Conservation (phyloP, 2,888 invertebrate species). For the Campoletis raptor region DNA sequence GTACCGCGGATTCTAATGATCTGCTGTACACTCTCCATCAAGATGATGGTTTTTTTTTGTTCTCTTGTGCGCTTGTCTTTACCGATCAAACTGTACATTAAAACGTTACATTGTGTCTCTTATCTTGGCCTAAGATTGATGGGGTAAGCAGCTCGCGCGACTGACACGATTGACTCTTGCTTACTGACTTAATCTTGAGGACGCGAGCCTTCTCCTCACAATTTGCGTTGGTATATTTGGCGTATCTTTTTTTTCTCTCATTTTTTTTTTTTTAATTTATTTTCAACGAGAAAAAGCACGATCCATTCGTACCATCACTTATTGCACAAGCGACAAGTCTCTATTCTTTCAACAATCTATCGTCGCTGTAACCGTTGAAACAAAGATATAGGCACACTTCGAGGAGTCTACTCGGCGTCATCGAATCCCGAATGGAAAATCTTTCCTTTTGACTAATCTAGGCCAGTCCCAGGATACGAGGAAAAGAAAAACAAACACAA, state of each 20-base stretch:
- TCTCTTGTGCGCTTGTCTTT: slow-evolving; percentile 5
- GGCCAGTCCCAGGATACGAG: slow-evolving; percentile 49
- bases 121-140: slow-evolving; percentile 41
- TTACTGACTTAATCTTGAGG: slow-evolving; percentile 54
- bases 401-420: slow-evolving; percentile 33
- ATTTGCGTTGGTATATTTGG: slow-evolving; percentile 52
- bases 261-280: neutral
- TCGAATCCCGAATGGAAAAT: slow-evolving; percentile 48
- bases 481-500: neutral
- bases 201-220: slow-evolving; percentile 16
- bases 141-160: slow-evolving; percentile 44
- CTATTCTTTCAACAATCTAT: slow-evolving; percentile 8
- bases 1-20: neutral
- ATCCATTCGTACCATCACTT: slow-evolving; percentile 16
- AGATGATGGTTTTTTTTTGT: neutral
- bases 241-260: slow-evolving; percentile 22
- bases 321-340: slow-evolving; percentile 41
- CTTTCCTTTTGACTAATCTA: slow-evolving; percentile 59
- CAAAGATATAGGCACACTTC: slow-evolving; percentile 26
- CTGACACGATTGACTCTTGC: slow-evolving; percentile 47
- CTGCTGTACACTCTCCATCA: neutral
- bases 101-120: slow-evolving; percentile 43
- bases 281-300: slow-evolving; percentile 30
- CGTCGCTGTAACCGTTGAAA: slow-evolving; percentile 54
- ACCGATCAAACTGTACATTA: slow-evolving; percentile 43